phyloP scores from a whole-genome alignment of 1,140 invertebrate species.

The Lethrus apterus region DNA sequence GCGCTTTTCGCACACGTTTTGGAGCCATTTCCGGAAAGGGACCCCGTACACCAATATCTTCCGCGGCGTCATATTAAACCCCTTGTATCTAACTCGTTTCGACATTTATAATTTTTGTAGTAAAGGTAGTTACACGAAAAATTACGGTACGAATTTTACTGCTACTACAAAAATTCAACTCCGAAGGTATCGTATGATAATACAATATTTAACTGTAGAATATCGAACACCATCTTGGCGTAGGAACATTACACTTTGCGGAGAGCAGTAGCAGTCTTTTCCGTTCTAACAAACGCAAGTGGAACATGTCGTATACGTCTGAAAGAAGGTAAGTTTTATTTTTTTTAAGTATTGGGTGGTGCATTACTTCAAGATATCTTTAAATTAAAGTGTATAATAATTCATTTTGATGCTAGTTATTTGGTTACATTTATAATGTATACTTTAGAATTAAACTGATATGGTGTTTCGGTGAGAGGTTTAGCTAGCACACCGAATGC shows the following conservation, averaged over 20 bases:
- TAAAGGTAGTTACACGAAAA: too few relatives aligned
- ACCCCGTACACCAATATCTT: conserved; percentile 7
- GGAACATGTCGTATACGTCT: conserved; percentile 67
- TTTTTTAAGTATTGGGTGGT: conserved; percentile 26
- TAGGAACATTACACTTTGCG: conserved; percentile 35
- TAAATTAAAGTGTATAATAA: too few relatives aligned
- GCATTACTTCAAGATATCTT: too few relatives aligned
- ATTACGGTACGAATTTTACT: too few relatives aligned
- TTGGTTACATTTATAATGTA: too few relatives aligned
- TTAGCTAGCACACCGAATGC: conserved; percentile 46
- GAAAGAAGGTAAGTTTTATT: conserved; percentile 64
- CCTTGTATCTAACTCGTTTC: conserved; percentile 1
- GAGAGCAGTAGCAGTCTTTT: conserved; percentile 49
- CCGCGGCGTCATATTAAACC: conserved; percentile 10
- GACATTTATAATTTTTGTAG: too few relatives aligned
- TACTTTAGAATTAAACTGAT: too few relatives aligned
- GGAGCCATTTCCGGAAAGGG: conserved; percentile 8
- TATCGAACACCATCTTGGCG: conserved; percentile 20
- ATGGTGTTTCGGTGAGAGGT: conserved; percentile 28
- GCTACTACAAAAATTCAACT: too few relatives aligned
- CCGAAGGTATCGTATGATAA: too few relatives aligned
- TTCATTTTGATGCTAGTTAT: too few relatives aligned
- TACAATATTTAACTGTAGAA: too few relatives aligned
- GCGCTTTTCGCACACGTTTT: conserved; percentile 7
- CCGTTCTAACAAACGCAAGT: conserved; percentile 59